phyloP scores from a whole-genome alignment of 2,113 vertebrate genomes.

The Machaerirhynchus nigripectus region DNA sequence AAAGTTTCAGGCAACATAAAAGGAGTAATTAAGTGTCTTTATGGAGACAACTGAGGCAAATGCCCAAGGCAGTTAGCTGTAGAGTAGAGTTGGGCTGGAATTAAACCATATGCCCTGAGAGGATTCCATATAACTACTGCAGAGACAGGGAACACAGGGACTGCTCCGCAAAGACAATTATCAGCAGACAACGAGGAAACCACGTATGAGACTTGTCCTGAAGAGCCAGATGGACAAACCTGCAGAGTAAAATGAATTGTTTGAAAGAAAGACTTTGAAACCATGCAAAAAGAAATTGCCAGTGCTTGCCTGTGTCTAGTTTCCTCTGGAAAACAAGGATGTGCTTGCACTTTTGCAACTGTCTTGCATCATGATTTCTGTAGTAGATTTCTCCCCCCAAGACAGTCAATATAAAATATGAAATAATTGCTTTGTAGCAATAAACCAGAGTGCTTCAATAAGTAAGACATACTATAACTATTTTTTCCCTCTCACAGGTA shows the following conservation, averaged over 20 bases:
- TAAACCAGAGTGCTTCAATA: background rate
- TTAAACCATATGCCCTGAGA: background rate
- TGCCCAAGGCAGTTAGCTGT: background rate
- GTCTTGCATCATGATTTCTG: background rate
- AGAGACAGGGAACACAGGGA: background rate
- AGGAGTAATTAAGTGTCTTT: conserved; percentile 4
- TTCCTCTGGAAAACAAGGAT: background rate
- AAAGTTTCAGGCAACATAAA: conserved; percentile 13
- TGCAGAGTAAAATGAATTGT: background rate
- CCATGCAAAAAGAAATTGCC: background rate
- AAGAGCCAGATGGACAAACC: background rate
- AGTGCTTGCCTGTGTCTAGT: background rate
- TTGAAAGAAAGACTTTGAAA: background rate
- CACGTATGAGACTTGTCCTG: background rate
- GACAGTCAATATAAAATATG: background rate
- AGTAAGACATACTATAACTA: background rate
- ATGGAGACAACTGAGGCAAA: background rate
- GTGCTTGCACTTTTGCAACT: background rate
- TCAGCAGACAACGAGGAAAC: background rate
- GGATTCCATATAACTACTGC: background rate
- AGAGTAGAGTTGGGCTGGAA: background rate
- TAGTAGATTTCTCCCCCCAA: background rate
- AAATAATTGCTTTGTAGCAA: background rate
- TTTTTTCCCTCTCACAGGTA: conserved; percentile 75
- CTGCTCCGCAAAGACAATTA: background rate